Evolutionary conservation across 2,113 vertebrate genomes (phyloP), one percentile per base, ranked within the genome.

Genomic region (Grammomys dolichurus): DNA sequence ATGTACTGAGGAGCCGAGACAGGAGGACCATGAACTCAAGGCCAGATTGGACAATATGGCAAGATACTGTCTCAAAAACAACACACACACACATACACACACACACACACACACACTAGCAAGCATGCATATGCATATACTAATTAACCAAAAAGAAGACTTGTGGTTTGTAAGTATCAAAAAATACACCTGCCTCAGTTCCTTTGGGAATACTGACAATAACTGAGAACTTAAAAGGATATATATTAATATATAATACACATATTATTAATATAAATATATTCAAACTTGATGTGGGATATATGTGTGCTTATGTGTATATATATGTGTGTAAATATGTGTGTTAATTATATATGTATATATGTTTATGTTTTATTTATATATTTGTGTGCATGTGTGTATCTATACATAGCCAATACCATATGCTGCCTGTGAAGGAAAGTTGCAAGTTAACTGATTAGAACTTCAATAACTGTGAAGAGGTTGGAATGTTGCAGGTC

Each of bases 131-230:
- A 22, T 24, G 5, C 33, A 70, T 22, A 89, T 67, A 58, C 40
- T 69, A 72, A 85, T 77, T 90, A 91, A 73, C 19, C 81, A 26
- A 77, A 78, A 93, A 80, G 36, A 17, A 84, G 8, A 87, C 26
- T 40, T 89, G 54, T 56, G 58, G 86, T 77, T 94, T 90, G 89
- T 82, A 97, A 73, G 40, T 93, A 80, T 89, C 33, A 46, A 63
- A 76, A 95, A 95, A 67, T 33, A 33, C 56, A 90, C 12, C 12
- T 69, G 92, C 46, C 48, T 81, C 22, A 56, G 13, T 87, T 77
- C 16, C 73, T 94, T 75, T 81, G 48, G 51, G 31, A 87, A 77
- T 56, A 6, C 11, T 67, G 13, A 20, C 9, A 85, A 77, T 43
- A 80, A 22, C 54, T 63, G 60, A 95, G 76, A 93, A 63, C 31